These are phyloP conservation scores for Oryzias sinensis DNA, from an alignment of 2,797 vertebrate genomes.

Conservation along the genomic window DNA sequence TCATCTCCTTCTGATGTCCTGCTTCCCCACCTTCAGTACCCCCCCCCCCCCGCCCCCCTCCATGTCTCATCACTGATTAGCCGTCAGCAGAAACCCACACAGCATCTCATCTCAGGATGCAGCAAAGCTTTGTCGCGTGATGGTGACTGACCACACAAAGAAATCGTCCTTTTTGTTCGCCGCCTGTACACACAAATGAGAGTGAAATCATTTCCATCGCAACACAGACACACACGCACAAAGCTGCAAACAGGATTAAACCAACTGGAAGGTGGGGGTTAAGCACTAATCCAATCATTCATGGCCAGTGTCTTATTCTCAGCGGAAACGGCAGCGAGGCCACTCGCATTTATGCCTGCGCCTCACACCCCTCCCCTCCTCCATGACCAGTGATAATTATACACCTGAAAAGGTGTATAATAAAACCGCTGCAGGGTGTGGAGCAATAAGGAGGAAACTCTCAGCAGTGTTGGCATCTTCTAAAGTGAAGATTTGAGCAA, in stretches of 20 bases:
- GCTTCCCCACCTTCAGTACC: conserved; percentile 14
- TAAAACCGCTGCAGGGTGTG: conserved; percentile 51
- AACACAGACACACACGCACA: conserved; percentile 18
- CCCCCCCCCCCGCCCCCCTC: conserved; percentile 17
- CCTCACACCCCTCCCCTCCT: conserved; percentile 53
- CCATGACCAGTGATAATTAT: conserved; percentile 63
- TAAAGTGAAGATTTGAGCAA: conserved; percentile 28
- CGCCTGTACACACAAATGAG: conserved; percentile 8
- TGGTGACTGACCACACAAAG: conserved; percentile 21
- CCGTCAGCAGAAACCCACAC: conserved; percentile 38
- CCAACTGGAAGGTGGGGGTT: conserved; percentile 70
- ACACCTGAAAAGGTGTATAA: conserved; percentile 72
- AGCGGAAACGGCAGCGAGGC: conserved; percentile 59
- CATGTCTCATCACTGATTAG: conserved; percentile 21
- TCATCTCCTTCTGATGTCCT: conserved; percentile 50
- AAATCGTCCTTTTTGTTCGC: conserved; percentile 48
- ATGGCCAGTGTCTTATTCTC: conserved; percentile 74
- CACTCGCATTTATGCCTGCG: conserved; percentile 39
- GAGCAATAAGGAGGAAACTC: conserved; percentile 36
- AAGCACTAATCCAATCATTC: conserved; percentile 81
- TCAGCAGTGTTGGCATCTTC: conserved; percentile 24
- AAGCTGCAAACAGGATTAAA: conserved; percentile 78
- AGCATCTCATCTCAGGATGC: conserved; percentile 24
- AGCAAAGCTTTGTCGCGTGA: conserved; percentile 29
- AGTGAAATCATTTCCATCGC: conserved; percentile 23